Conservation (phyloP, 2,113 vertebrate species). For the Lepidothrix coronata region DNA sequence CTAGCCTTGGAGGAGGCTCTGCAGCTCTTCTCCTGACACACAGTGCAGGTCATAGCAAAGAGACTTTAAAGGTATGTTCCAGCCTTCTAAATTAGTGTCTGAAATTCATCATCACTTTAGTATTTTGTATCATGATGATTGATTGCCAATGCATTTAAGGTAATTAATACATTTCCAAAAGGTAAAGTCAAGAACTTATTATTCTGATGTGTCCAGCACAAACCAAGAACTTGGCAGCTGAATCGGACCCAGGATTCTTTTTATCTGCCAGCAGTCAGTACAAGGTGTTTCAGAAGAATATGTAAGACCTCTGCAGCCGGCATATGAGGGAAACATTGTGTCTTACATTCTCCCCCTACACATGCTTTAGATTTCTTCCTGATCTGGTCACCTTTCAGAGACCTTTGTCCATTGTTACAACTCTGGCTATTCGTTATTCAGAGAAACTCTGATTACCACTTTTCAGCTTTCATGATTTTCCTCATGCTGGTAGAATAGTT, state of each 20-base stretch:
- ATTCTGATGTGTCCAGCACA: background rate
- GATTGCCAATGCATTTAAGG: background rate
- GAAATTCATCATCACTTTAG: background rate
- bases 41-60: background rate
- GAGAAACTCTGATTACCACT: background rate
- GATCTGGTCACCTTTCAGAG: background rate
- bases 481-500: background rate
- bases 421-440: background rate
- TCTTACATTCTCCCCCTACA: background rate
- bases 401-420: background rate
- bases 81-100: background rate
- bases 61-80: background rate
- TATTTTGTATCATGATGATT: background rate
- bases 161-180: background rate
- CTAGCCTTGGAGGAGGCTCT: background rate
- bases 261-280: background rate
- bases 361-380: background rate
- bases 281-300: background rate
- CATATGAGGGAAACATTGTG: background rate
- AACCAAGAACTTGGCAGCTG: background rate
- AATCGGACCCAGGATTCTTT: background rate
- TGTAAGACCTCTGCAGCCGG: background rate
- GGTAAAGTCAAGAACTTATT: background rate
- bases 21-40: background rate
- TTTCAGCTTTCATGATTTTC: background rate